Conservation (phyloP, 2,113 vertebrate species). For the Melospiza georgiana region DNA sequence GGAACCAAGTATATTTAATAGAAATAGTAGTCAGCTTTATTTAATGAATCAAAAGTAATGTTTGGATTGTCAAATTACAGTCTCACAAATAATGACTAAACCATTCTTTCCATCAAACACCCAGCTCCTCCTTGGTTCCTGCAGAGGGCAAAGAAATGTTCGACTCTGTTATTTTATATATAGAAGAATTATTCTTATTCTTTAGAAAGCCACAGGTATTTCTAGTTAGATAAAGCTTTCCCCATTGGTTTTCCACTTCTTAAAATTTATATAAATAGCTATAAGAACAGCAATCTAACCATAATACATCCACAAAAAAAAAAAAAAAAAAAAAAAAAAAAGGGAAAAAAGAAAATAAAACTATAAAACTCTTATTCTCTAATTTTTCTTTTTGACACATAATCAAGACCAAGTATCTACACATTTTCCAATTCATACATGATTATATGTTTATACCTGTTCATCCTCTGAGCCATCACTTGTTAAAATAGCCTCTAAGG, state of each 20-base stretch:
- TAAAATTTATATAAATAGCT: not conserved
- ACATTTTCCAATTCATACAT: not conserved
- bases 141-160: not conserved
- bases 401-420: not conserved
- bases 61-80: not conserved
- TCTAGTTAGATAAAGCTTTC: not conserved
- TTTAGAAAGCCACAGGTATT: not conserved
- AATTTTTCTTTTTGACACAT: not conserved
- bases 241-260: not conserved
- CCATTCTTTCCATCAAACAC: not conserved
- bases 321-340: not conserved
- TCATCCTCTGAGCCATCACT: not conserved
- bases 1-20: not conserved
- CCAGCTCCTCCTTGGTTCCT: not conserved
- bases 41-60: not conserved
- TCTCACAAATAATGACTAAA: not conserved
- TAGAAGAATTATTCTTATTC: not conserved
- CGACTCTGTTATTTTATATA: not conserved
- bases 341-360: rapidly evolving
- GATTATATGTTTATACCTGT: not conserved
- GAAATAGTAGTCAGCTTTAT: not conserved
- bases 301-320: rapidly evolving
- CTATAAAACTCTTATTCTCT: no score
- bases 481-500: not conserved
- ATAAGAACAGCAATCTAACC: not conserved